phyloP scores from a whole-genome alignment of 2,888 invertebrate genomes.

The Brachylomia viminalis region DNA sequence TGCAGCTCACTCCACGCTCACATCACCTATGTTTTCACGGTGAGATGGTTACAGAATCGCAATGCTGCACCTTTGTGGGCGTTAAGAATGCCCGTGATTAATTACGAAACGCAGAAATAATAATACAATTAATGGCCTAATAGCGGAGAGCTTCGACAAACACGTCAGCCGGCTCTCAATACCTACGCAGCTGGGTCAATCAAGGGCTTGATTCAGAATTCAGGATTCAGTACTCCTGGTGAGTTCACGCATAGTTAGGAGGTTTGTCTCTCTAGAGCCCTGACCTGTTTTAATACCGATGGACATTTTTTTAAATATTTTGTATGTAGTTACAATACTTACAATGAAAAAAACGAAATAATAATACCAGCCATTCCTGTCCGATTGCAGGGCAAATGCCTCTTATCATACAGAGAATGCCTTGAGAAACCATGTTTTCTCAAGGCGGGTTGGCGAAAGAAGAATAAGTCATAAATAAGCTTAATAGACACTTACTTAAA shows the following conservation, averaged over 20 bases:
- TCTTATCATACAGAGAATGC: too few species aligned
- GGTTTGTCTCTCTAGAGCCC: neutral
- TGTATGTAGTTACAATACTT: too few species aligned
- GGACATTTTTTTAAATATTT: neutral
- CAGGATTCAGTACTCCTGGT: too few species aligned
- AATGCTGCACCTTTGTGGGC: neutral
- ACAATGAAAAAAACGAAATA: neutral
- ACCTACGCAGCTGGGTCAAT: neutral
- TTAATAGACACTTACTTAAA: constrained; percentile 73
- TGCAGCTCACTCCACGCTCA: too few species aligned
- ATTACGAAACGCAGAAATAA: neutral
- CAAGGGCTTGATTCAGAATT: neutral
- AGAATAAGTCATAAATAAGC: neutral
- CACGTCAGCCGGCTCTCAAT: neutral
- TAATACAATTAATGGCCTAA: neutral
- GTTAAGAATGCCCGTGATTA: neutral
- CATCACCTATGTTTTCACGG: too few species aligned
- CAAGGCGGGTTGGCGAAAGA: neutral
- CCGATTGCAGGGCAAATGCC: neutral
- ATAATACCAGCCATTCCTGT: neutral
- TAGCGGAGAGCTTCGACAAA: neutral
- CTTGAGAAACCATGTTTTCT: too few species aligned
- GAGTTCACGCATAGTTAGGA: too few species aligned
- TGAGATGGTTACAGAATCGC: too few species aligned
- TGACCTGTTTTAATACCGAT: too few species aligned